Conservation (phyloP, 1,140 invertebrate genomes). For the Bombus polaris region DNA sequence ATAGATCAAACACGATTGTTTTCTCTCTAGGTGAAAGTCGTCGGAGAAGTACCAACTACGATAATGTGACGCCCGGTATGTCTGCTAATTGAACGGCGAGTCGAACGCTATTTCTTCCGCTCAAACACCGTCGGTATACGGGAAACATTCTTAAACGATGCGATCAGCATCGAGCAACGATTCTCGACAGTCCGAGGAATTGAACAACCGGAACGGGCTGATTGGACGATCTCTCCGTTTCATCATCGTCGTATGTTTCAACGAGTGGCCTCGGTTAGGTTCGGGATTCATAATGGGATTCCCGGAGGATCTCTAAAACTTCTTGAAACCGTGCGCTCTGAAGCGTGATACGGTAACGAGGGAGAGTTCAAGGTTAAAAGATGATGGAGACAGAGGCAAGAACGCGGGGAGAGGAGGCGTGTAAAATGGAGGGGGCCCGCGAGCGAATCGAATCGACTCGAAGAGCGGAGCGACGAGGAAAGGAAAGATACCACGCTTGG, state of each 20-base stretch:
- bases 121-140: not conserved
- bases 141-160: conserved; percentile 12
- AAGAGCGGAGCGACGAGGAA: not conserved
- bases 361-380: conserved; percentile 69
- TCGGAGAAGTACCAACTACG: not conserved
- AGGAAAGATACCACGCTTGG: conserved; percentile 9
- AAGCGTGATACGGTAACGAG: conserved; percentile 71
- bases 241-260: conserved; percentile 51
- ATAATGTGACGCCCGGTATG: not conserved
- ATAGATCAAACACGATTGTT: not conserved
- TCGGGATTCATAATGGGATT: conserved; percentile 65
- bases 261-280: conserved; percentile 51
- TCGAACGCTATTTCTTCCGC: conserved; percentile 4
- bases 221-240: conserved; percentile 32
- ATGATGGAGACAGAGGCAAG: conserved; percentile 56
- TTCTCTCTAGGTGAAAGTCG: not conserved
- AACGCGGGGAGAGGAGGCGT: conserved; percentile 14
- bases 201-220: conserved; percentile 1
- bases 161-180: conserved; percentile 10
- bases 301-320: conserved; percentile 69
- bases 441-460: conserved; percentile 26
- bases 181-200: not conserved
- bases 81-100: conserved; percentile 3
- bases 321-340: conserved; percentile 64
- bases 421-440: conserved; percentile 14